Percentiles rank a stretch among this genome's conserved stretches.
These are phyloP conservation scores for Ichneumoninae sp. DNA, from an alignment of 2,888 invertebrate genomes.

Conservation along the genomic window DNA sequence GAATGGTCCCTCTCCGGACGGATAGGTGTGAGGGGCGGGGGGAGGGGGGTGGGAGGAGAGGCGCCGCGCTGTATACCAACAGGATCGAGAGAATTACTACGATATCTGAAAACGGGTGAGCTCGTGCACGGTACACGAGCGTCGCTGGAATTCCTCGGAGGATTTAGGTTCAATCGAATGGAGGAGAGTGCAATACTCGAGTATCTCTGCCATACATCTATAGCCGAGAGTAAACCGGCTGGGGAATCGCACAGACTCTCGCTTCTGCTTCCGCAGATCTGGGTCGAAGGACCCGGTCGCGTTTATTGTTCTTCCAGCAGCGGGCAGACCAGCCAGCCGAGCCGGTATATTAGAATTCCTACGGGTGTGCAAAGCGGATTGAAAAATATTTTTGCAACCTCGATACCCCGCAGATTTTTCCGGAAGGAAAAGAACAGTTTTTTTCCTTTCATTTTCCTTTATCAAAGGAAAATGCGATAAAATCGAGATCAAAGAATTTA, in stretches of 20 bases:
- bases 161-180: conserved; percentile 56
- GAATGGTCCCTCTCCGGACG: not conserved
- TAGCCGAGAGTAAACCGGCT: conserved; percentile 12
- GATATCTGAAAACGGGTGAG: not conserved
- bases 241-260: conserved; percentile 10
- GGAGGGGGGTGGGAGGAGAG: not conserved
- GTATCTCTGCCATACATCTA: conserved; percentile 41
- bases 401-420: not conserved
- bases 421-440: not conserved
- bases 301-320: conserved; percentile 57
- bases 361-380: conserved; percentile 28
- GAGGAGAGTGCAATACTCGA: conserved; percentile 46
- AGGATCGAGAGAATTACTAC: conserved; percentile 42
- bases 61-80: not conserved
- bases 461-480: not conserved
- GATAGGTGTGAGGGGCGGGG: not conserved
- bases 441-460: too few relatives aligned
- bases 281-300: conserved; percentile 54
- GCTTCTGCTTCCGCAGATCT: conserved; percentile 22
- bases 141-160: conserved; percentile 61
- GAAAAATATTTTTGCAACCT: conserved; percentile 46
- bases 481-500: conserved; percentile 36
- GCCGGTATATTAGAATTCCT: conserved; percentile 44
- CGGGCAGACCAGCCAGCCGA: not conserved
- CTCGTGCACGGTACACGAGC: conserved; percentile 45